Evolutionary conservation across 2,888 invertebrate species (phyloP).

Genomic region (Stenchaetothrips biformis): DNA sequence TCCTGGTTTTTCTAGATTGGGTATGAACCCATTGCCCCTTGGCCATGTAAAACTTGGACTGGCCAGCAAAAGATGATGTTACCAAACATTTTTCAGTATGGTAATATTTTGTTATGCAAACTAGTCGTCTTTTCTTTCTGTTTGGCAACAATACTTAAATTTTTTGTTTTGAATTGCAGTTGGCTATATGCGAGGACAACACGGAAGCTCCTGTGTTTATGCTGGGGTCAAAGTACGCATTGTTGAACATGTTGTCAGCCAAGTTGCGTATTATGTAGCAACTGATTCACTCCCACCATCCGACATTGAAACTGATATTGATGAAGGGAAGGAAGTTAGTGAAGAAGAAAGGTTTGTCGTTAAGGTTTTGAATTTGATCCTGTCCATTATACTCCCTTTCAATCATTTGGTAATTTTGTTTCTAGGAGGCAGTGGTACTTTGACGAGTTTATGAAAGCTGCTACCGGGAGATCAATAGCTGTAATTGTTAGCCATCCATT

Average conservation of each 20-base stretch:
- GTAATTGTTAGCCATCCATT: slow-evolving; percentile 23
- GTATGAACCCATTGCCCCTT: slow-evolving; percentile 28
- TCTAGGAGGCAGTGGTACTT: neutral
- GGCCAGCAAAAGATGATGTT: slow-evolving; percentile 8
- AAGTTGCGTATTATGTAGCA: slow-evolving; percentile 3
- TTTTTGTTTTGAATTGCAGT: neutral
- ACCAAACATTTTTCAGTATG: slow-evolving; percentile 28
- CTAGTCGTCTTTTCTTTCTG: too few relatives aligned
- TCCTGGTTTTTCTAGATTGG: slow-evolving; percentile 26
- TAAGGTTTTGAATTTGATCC: neutral
- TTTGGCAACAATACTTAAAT: neutral
- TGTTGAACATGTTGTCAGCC: slow-evolving; percentile 12
- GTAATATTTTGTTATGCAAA: neutral
- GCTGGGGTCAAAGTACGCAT: slow-evolving; percentile 8
- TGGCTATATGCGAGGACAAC: neutral
- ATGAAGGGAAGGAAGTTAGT: neutral
- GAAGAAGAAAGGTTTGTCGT: neutral
- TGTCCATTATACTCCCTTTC: too few relatives aligned
- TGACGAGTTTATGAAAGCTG: slow-evolving; percentile 19
- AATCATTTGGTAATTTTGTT: neutral
- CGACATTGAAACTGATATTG: neutral
- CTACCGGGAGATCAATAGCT: neutral
- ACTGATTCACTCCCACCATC: neutral
- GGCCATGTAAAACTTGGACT: slow-evolving; percentile 3
- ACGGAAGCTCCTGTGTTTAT: neutral